Evolutionary conservation across 2,113 vertebrate genomes (phyloP).

Genomic region (Melierax canorus): DNA sequence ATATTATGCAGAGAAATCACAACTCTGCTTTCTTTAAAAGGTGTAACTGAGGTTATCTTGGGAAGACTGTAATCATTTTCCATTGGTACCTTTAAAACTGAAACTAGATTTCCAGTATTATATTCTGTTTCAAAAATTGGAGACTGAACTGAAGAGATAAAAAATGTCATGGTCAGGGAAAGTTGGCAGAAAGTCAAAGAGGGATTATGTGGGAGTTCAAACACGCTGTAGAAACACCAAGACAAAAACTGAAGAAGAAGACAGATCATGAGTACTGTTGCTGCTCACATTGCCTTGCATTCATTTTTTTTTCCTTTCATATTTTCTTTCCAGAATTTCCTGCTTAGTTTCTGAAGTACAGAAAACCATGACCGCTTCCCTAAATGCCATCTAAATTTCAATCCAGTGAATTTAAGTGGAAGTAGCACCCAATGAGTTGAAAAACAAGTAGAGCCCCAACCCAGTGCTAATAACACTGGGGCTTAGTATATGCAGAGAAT

Average conservation of each 20-base stretch:
- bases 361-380: neutral
- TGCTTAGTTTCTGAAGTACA: neutral
- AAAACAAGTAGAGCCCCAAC: neutral
- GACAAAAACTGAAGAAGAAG: neutral
- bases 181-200: neutral
- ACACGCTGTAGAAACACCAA: neutral
- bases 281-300: neutral
- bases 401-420: neutral
- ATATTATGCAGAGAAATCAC: neutral
- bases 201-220: neutral
- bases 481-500: neutral
- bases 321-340: neutral
- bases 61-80: neutral
- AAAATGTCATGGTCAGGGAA: neutral
- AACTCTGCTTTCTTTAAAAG: neutral
- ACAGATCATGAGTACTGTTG: neutral
- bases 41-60: neutral
- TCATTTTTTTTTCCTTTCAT: neutral
- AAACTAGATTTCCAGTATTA: neutral
- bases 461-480: neutral
- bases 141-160: neutral
- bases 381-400: neutral
- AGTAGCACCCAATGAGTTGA: neutral
- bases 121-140: neutral
- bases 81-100: neutral